Evolutionary conservation across 2,888 invertebrate species (phyloP), one percentile per base, ranked within the genome.

Genomic region (Lochmaea capreae): DNA sequence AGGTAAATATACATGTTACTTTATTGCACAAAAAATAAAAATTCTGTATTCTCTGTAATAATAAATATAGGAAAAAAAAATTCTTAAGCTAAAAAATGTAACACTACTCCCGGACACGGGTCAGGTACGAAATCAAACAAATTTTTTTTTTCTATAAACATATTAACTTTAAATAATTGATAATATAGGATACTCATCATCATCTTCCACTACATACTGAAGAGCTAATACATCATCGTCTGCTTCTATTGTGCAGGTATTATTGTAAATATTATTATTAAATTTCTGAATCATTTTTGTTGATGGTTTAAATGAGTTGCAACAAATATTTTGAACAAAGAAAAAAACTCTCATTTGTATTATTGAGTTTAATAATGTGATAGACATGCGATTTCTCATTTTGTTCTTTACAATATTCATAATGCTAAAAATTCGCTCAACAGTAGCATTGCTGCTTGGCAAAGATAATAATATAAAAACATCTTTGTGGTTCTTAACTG

Each of bases 391-490:
- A 58, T 58, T 58, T 22, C 9, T 22, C 22, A 58, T 22, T 58
- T 22, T 58, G 58, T 58, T 58, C 14, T 58, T 22, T 58, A 58
- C 58, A 58, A 58, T 58, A 26, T 58, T 58, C 26, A 58, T 26
- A 22, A 58, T 22, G 26, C 22, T 26, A 26, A 58, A 58, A 58
- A 22, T 26, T 58, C 58, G 18, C 26, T 26, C 58, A 58, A 58
- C 58, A 12, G 58, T 26, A 18, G 58, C 58, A 58, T 58, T 58
- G 26, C 22, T 26, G 26, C 11, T 26, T 58, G 58, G 22, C 6
- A 58, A 11, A 26, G 12, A 26, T 58, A 22, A 26, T 26, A 58
- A 26, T 12, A 26, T n/a, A 58, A 58, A 26, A 58, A 26, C 58
- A n/a, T n/a, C n/a, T n/a, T n/a, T n/a, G n/a, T n/a, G n/a, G n/a